Evolutionary conservation across 2,888 invertebrate genomes (phyloP).

Genomic region (Papilio protenor): DNA sequence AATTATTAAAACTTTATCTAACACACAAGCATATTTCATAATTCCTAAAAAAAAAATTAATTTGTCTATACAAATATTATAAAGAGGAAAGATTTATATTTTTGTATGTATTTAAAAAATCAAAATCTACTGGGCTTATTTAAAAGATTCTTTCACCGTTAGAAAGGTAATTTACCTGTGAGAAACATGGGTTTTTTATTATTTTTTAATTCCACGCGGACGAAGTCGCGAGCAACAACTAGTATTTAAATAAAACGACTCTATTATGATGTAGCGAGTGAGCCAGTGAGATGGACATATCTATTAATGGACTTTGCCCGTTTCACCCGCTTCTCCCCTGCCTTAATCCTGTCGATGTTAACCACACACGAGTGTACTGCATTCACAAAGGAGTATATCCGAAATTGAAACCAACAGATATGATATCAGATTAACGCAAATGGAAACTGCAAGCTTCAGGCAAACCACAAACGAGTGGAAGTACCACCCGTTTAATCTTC

Average conservation of each 20-base stretch:
- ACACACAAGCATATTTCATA: too few species aligned
- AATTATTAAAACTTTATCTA: too few species aligned
- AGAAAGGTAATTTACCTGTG: too few species aligned
- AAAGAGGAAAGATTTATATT: too few species aligned
- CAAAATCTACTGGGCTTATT: too few species aligned
- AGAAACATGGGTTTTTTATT: too few species aligned
- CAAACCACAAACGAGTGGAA: background rate
- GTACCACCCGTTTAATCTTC: background rate
- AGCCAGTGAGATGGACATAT: background rate
- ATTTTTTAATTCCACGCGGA: too few species aligned
- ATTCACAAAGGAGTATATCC: background rate
- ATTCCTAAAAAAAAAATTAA: too few species aligned
- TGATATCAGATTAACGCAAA: conserved; percentile 9
- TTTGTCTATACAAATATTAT: too few species aligned
- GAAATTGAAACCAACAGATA: background rate
- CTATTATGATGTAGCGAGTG: background rate
- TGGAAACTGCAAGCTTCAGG: background rate
- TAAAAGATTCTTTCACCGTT: too few species aligned
- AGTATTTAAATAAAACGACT: background rate
- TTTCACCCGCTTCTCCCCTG: background rate
- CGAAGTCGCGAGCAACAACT: too few species aligned
- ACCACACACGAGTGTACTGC: background rate
- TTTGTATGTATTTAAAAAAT: too few species aligned
- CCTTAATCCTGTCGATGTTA: background rate
- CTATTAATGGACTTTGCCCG: background rate